These are phyloP conservation scores for Cylloceria caligata DNA, from an alignment of 2,888 invertebrate species.

Conservation along the genomic window DNA sequence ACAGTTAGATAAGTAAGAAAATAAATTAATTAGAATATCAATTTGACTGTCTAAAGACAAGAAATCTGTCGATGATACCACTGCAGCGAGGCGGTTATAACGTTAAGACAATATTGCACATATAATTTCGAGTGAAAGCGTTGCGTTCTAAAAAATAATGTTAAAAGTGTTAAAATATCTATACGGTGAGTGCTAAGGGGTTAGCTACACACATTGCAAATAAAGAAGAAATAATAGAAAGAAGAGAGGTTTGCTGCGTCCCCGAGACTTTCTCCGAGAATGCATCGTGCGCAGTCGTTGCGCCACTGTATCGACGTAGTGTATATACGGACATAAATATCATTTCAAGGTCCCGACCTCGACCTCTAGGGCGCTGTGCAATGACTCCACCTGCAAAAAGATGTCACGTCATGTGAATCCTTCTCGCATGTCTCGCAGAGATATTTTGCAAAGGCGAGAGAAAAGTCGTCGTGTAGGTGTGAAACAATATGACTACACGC, in stretches of 20 bases:
- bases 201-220: not conserved
- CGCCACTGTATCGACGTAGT: conserved; percentile 1
- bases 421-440: not conserved
- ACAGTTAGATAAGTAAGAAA: no score
- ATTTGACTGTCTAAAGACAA: no score
- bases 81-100: no score
- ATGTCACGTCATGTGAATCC: conserved; percentile 14
- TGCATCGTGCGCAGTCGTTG: not conserved
- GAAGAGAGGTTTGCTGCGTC: not conserved
- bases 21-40: no score
- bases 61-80: no score
- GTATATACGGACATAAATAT: conserved; percentile 15
- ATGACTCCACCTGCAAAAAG: conserved; percentile 15
- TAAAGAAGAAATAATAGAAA: conserved; percentile 14
- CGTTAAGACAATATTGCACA: not conserved
- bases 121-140: not conserved
- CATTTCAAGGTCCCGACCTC: conserved; percentile 56
- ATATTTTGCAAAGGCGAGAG: not conserved
- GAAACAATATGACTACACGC: not conserved
- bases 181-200: not conserved
- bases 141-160: not conserved
- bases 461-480: conserved; percentile 3
- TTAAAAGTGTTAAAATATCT: not conserved
- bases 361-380: conserved; percentile 17
- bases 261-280: conserved; percentile 23